Conservation (phyloP, 1,140 invertebrate species). For the Sipha flava region DNA sequence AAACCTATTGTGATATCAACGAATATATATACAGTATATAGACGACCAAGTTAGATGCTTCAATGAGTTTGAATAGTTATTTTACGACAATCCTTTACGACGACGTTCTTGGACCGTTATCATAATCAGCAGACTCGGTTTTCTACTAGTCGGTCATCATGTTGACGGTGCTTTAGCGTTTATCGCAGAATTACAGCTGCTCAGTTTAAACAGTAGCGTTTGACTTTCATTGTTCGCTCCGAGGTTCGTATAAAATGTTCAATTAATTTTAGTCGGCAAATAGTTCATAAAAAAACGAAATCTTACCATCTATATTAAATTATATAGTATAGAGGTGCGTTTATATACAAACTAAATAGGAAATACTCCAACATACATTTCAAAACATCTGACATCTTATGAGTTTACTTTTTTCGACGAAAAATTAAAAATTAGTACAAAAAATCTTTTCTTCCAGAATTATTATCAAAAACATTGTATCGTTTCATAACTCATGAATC, state of each 20-base stretch:
- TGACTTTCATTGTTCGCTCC: not conserved
- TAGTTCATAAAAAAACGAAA: not conserved
- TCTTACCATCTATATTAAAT: too few relatives aligned
- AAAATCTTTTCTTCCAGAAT: too few relatives aligned
- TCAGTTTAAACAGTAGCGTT: not conserved
- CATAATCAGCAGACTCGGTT: not conserved
- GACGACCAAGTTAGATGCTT: not conserved
- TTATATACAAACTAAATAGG: too few relatives aligned
- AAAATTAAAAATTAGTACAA: too few relatives aligned
- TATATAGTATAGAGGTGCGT: too few relatives aligned
- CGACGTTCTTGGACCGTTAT: slow-evolving; percentile 1
- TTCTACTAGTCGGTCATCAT: not conserved
- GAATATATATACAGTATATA: not conserved
- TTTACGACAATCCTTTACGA: not conserved
- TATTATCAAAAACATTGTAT: too few relatives aligned
- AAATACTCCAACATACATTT: too few relatives aligned
- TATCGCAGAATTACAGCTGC: not conserved
- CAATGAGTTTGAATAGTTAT: slow-evolving; percentile 19
- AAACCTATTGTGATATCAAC: not conserved
- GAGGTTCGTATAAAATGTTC: not conserved
- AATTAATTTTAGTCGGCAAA: not conserved
- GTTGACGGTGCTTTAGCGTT: not conserved
- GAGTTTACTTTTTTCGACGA: too few relatives aligned
- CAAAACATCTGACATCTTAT: too few relatives aligned
- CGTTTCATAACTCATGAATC: too few relatives aligned